Conservation (phyloP, 2,888 invertebrate genomes). For the Chloroclystis v-ata region DNA sequence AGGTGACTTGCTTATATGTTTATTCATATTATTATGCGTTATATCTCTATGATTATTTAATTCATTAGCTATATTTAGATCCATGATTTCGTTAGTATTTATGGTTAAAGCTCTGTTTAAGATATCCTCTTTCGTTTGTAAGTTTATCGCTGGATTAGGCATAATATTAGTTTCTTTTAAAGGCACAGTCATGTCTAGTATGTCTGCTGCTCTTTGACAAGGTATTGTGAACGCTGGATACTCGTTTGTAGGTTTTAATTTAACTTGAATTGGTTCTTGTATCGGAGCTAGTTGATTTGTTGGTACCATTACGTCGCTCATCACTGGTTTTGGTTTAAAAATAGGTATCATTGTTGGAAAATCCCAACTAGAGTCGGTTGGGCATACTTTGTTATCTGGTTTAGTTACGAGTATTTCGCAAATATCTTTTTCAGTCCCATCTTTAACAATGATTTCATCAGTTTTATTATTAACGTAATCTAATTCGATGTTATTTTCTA, state of each 20-base stretch:
- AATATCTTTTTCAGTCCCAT: slow-evolving; percentile 7
- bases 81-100: neutral
- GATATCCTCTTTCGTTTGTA: slow-evolving; percentile 15
- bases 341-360: slow-evolving; percentile 22
- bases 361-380: slow-evolving; percentile 15
- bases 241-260: slow-evolving; percentile 6
- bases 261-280: neutral
- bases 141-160: neutral
- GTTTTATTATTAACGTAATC: neutral
- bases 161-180: slow-evolving; percentile 20
- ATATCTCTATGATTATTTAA: too few species aligned
- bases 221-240: slow-evolving; percentile 40
- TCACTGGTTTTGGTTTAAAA: slow-evolving; percentile 21
- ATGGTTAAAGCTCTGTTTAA: neutral
- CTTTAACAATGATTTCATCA: slow-evolving; percentile 8
- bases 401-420: slow-evolving; percentile 23
- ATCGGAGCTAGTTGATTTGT: neutral
- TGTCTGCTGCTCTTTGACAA: slow-evolving; percentile 44
- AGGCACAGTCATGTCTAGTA: slow-evolving; percentile 37
- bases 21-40: neutral
- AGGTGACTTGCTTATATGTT: neutral
- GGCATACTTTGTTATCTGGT: slow-evolving; percentile 20
- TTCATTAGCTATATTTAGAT: too few species aligned
- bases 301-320: slow-evolving; percentile 6
- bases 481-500: too few species aligned